phyloP scores from a whole-genome alignment of 1,140 invertebrate genomes.

The Euwallacea similis region DNA sequence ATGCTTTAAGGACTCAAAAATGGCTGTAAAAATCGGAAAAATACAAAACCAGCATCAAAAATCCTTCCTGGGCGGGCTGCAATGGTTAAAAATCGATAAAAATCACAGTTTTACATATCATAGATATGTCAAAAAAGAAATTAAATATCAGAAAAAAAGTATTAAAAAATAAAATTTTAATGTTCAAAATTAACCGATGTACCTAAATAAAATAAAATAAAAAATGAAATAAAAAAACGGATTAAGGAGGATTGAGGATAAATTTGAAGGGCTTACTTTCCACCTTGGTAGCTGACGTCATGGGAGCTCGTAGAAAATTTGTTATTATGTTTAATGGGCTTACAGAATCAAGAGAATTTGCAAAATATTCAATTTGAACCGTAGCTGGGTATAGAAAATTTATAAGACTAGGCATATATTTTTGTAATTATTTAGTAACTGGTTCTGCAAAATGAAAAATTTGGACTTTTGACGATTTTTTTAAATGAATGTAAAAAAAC shows the following conservation, averaged over 20 bases:
- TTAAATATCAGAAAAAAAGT: conserved; percentile 1
- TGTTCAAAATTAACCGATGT: conserved; percentile 15
- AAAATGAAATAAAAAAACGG: conserved; percentile 12
- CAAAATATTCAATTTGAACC: too few species aligned
- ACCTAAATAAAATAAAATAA: conserved; percentile 13
- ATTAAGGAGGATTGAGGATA: conserved; percentile 21
- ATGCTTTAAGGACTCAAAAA: conserved; percentile 34
- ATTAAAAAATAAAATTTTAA: conserved; percentile 16
- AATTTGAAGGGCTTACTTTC: conserved; percentile 35
- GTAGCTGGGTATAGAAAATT: too few species aligned
- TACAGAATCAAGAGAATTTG: not conserved
- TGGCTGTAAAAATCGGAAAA: conserved; percentile 52
- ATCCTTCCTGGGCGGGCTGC: conserved; percentile 52
- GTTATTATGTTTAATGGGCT: not conserved
- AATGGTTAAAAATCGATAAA: conserved; percentile 51
- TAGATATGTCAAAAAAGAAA: conserved; percentile 51
- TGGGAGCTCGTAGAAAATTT: not conserved
- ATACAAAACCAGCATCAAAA: conserved; percentile 52
- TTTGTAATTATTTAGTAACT: too few species aligned
- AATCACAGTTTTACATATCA: conserved; percentile 51
- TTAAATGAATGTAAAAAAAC: too few species aligned
- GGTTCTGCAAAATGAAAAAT: too few species aligned
- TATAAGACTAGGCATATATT: too few species aligned
- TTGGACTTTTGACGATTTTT: too few species aligned
- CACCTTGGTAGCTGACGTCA: conserved; percentile 28